Conservation (phyloP, 2,888 invertebrate genomes). For the Penaeus monodon region DNA sequence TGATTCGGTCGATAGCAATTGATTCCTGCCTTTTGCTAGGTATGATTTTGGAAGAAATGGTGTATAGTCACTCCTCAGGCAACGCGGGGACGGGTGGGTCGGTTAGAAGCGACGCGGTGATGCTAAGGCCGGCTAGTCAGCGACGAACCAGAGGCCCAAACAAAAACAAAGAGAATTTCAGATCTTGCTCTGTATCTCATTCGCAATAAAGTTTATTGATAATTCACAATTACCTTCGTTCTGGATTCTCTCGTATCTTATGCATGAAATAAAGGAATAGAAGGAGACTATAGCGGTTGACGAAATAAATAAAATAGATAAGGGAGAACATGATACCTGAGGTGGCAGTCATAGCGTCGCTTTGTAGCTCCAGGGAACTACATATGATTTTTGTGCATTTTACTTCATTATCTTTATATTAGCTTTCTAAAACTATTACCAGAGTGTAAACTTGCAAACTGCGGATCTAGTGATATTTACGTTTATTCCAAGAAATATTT, state of each 20-base stretch:
- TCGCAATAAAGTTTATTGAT: background rate
- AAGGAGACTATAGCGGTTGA: background rate
- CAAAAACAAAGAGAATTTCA: slow-evolving; percentile 20
- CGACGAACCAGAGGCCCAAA: background rate
- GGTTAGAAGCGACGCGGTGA: slow-evolving; percentile 6
- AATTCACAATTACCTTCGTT: no score
- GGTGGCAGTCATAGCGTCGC: background rate
- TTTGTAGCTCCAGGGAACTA: background rate
- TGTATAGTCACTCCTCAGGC: background rate
- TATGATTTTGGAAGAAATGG: background rate
- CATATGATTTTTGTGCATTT: background rate
- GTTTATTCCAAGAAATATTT: background rate
- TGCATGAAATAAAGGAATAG: background rate
- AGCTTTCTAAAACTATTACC: background rate
- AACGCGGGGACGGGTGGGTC: background rate
- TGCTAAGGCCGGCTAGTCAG: slow-evolving; percentile 8
- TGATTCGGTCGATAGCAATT: background rate
- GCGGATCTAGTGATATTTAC: no score
- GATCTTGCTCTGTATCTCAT: background rate
- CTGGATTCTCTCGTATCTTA: no score
- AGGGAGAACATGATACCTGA: background rate
- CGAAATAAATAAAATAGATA: background rate
- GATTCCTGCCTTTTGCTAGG: no score
- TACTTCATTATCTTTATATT: background rate
- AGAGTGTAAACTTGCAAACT: background rate